Percentiles rank a stretch among this genome's conserved stretches.
Evolutionary conservation across 2,797 vertebrate species (phyloP).

Genomic region (Myotis pilosus): DNA sequence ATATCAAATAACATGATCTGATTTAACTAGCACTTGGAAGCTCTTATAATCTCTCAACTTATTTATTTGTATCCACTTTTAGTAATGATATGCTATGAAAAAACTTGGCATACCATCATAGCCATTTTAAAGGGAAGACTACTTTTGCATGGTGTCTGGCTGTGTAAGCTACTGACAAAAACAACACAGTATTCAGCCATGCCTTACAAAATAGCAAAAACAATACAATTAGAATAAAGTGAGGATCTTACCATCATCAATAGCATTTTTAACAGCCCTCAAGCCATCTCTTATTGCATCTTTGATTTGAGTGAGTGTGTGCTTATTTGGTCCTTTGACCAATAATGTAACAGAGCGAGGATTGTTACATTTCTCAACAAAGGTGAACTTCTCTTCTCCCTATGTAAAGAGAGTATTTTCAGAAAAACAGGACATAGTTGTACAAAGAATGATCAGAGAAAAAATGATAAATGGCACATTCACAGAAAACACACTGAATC

Average conservation of each 20-base stretch:
- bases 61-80: slow-evolving; percentile 41
- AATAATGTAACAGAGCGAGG: slow-evolving; percentile 93
- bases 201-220: slow-evolving; percentile 57
- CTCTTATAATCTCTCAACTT: neutral
- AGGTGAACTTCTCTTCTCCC: slow-evolving; percentile 96
- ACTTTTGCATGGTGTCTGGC: slow-evolving; percentile 86
- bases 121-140: slow-evolving; percentile 68
- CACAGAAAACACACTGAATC: neutral
- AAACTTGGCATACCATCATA: slow-evolving; percentile 8
- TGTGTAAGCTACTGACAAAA: slow-evolving; percentile 80
- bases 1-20: neutral
- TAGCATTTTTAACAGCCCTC: slow-evolving; percentile 95
- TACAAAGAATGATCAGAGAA: neutral
- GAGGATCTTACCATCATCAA: slow-evolving; percentile 91
- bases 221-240: neutral
- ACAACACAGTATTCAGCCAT: slow-evolving; percentile 85
- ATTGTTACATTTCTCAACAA: slow-evolving; percentile 94
- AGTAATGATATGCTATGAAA: neutral
- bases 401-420: slow-evolving; percentile 67
- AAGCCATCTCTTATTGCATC: slow-evolving; percentile 95
- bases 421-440: neutral
- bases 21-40: neutral
- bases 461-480: neutral
- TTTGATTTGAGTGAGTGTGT: slow-evolving; percentile 97
- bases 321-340: slow-evolving; percentile 97